Conservation (phyloP, 1,140 invertebrate species). For the Monochamus saltuarius region DNA sequence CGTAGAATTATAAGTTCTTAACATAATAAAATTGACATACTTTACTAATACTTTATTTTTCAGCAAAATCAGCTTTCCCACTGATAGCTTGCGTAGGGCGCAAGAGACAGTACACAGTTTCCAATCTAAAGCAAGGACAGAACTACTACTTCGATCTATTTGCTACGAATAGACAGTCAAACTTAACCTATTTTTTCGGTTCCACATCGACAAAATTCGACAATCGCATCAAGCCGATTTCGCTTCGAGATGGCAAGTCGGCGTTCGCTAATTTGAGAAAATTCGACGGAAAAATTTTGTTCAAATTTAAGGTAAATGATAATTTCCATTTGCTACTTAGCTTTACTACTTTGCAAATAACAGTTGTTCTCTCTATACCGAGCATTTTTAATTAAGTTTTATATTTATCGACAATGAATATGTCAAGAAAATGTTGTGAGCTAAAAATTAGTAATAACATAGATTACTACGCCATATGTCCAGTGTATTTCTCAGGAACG, state of each 20-base stretch:
- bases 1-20: not conserved
- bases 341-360: too few relatives aligned
- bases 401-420: too few relatives aligned
- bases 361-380: too few relatives aligned
- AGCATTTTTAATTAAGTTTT: too few relatives aligned
- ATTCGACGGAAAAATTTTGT: conserved; percentile 49
- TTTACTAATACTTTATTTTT: not conserved
- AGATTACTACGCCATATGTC: too few relatives aligned
- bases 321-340: too few relatives aligned
- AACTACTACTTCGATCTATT: conserved; percentile 55
- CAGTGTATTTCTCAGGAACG: too few relatives aligned
- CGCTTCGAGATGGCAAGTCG: conserved; percentile 47
- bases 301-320: conserved; percentile 49
- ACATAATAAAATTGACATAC: not conserved
- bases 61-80: conserved; percentile 44
- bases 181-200: conserved; percentile 52
- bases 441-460: too few relatives aligned
- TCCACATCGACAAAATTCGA: conserved; percentile 47
- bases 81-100: conserved; percentile 57
- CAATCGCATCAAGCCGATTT: conserved; percentile 38
- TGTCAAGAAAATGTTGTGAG: too few relatives aligned
- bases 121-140: conserved; percentile 56
- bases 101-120: conserved; percentile 58
- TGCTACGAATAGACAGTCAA: conserved; percentile 50
- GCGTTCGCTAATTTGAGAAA: conserved; percentile 47